These are phyloP conservation scores for Cepaea hortensis DNA, from an alignment of 2,888 invertebrate species.

Conservation along the genomic window DNA sequence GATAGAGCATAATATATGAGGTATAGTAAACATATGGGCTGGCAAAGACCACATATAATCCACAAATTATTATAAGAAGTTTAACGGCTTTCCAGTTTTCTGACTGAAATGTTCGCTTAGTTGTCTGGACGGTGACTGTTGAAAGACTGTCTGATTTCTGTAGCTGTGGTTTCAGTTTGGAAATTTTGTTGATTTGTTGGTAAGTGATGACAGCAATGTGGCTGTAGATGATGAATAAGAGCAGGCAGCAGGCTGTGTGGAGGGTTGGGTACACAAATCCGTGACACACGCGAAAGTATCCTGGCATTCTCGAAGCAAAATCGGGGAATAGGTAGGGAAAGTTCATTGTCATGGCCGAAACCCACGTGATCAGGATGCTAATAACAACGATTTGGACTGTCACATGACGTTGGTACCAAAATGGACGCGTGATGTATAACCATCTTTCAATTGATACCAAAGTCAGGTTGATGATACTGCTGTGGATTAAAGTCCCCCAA, in stretches of 20 bases:
- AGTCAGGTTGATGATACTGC: constrained; percentile 15
- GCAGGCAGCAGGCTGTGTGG: constrained; percentile 22
- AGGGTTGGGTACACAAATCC: constrained; percentile 21
- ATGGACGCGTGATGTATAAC: constrained; percentile 39
- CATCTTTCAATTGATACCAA: constrained; percentile 35
- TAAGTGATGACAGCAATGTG: constrained; percentile 34
- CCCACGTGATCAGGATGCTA: constrained; percentile 20
- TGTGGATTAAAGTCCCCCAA: constrained; percentile 30
- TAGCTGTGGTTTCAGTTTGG: constrained; percentile 12
- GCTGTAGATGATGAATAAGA: constrained; percentile 21
- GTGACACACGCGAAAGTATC: neutral
- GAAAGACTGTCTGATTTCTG: neutral
- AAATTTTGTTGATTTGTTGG: constrained; percentile 30
- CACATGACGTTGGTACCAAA: constrained; percentile 26
- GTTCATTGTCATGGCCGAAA: constrained; percentile 11
- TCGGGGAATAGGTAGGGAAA: neutral
- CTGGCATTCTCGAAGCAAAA: neutral
- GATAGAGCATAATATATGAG: neutral
- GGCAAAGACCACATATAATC: constrained; percentile 14
- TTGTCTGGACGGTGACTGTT: too few species aligned
- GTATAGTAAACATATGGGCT: constrained; percentile 28
- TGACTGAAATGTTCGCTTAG: constrained; percentile 4
- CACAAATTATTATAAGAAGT: constrained; percentile 28
- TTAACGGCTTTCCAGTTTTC: constrained; percentile 41
- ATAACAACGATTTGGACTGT: neutral